phyloP scores from a whole-genome alignment of 2,113 vertebrate species.

The Phrynosoma blainvillii region DNA sequence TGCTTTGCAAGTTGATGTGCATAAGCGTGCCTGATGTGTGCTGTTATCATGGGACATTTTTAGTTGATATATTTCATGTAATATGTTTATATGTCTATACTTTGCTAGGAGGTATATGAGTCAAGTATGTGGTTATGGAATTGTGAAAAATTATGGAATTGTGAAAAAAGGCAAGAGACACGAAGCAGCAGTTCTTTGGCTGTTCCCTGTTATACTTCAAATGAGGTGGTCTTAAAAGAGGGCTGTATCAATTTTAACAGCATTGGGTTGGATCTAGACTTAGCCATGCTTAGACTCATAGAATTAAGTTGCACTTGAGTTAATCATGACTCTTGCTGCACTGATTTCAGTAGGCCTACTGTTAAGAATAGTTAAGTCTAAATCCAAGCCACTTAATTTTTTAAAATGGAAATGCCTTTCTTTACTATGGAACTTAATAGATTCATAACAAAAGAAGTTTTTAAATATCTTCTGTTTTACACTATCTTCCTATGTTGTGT shows the following conservation, averaged over 20 bases:
- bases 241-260: neutral
- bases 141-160: neutral
- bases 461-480: neutral
- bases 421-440: neutral
- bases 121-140: neutral
- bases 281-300: neutral
- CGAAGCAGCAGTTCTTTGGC: neutral
- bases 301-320: neutral
- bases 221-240: slow-evolving; percentile 13
- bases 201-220: neutral
- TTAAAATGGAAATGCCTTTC: neutral
- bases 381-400: neutral
- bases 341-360: neutral
- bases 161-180: neutral
- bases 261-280: neutral
- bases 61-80: neutral
- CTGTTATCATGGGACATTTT: neutral
- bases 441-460: neutral
- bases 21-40: neutral
- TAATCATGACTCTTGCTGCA: neutral
- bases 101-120: neutral
- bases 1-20: neutral
- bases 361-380: neutral
- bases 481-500: no score
- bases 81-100: slow-evolving; percentile 4